Conservation (phyloP, 2,797 vertebrate genomes). For the Miichthys miiuy region DNA sequence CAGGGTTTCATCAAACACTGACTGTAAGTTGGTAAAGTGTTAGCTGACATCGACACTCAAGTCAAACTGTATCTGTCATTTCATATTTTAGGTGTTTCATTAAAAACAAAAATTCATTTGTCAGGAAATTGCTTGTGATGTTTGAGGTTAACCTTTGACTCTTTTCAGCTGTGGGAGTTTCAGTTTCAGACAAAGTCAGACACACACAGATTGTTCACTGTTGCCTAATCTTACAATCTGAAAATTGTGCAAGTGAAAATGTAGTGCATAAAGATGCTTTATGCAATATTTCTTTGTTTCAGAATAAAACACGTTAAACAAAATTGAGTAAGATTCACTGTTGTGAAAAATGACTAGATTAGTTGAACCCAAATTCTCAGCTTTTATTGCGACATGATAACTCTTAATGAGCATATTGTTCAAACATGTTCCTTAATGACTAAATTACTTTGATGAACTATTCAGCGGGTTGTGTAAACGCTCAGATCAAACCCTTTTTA, state of each 20-base stretch:
- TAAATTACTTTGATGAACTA: background rate
- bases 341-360: background rate
- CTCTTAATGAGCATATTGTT: background rate
- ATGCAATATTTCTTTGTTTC: background rate
- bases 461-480: background rate
- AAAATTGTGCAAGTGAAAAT: background rate
- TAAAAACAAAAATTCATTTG: background rate
- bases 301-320: background rate
- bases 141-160: conserved; percentile 10
- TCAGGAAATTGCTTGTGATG: background rate
- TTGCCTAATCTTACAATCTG: background rate
- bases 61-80: background rate
- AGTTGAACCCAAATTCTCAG: background rate
- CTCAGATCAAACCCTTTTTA: background rate
- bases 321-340: background rate
- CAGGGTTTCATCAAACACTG: background rate
- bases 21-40: background rate
- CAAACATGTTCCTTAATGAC: background rate
- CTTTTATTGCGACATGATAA: background rate
- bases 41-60: background rate
- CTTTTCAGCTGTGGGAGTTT: conserved; percentile 7
- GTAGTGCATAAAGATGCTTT: background rate
- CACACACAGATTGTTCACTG: background rate
- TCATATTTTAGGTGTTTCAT: background rate
- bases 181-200: background rate